phyloP scores from a whole-genome alignment of 2,113 vertebrate species.

The Catagonus wagneri region DNA sequence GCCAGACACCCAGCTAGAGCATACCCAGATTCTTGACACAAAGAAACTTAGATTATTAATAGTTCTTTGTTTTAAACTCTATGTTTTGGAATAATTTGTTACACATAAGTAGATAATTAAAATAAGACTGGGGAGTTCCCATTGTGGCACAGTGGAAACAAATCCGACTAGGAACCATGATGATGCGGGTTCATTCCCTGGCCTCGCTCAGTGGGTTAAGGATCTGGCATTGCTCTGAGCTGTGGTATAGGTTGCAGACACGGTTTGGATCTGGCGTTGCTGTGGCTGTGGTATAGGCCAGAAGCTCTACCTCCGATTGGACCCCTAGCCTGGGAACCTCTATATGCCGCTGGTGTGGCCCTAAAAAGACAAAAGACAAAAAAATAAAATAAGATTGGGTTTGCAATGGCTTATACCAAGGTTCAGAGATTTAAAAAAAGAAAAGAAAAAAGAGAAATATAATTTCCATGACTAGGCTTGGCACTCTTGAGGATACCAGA shows the following conservation, averaged over 20 bases:
- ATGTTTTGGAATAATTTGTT: background rate
- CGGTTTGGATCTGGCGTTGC: no score
- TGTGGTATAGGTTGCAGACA: no score
- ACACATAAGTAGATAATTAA: background rate
- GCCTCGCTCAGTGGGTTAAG: no score
- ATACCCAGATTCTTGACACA: background rate
- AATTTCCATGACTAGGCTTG: background rate
- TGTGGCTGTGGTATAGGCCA: no score
- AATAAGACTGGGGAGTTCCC: background rate
- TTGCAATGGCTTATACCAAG: background rate
- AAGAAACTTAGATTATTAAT: background rate
- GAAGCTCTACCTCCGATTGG: no score
- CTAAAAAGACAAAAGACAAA: no score
- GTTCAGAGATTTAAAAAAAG: background rate
- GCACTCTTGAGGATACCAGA: background rate
- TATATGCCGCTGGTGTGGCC: no score
- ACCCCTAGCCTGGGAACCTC: no score
- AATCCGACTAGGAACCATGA: no score
- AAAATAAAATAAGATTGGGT: background rate
- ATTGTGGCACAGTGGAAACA: no score
- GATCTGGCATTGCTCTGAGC: no score
- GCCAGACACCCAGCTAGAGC: background rate
- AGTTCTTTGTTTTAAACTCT: slow-evolving; percentile 8
- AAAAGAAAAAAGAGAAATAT: background rate
- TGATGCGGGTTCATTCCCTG: no score